Percentiles rank a stretch among this genome's conserved stretches.
phyloP scores from a whole-genome alignment of 2,888 invertebrate genomes.

The Schrankia costaestrigalis region DNA sequence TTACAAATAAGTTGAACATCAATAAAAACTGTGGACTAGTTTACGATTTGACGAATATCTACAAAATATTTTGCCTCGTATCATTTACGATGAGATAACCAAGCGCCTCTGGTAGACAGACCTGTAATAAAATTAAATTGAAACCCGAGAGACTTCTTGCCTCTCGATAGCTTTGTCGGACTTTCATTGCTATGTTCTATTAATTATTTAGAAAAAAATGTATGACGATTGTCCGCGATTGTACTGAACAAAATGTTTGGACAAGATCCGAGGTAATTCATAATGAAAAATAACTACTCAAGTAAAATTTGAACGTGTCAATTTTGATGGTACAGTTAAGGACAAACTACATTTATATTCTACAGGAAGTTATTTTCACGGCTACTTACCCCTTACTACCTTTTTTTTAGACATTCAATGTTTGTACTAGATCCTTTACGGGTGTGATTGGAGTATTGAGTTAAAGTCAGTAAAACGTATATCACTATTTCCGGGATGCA shows the following conservation, averaged over 20 bases:
- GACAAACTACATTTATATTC: neutral
- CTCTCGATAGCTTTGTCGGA: slow-evolving; percentile 34
- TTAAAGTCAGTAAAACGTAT: too few species aligned
- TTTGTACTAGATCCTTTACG: too few species aligned
- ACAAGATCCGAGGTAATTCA: slow-evolving; percentile 38
- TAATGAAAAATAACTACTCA: slow-evolving; percentile 39
- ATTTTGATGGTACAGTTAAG: slow-evolving; percentile 22
- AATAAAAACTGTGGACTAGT: slow-evolving; percentile 53
- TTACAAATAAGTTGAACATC: slow-evolving; percentile 53
- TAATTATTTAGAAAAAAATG: slow-evolving; percentile 14
- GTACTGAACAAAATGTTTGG: slow-evolving; percentile 33
- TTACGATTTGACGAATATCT: slow-evolving; percentile 54
- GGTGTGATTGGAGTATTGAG: too few species aligned
- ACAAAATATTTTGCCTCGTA: slow-evolving; percentile 36
- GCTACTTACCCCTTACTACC: too few species aligned
- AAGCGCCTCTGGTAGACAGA: slow-evolving; percentile 27
- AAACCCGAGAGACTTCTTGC: slow-evolving; percentile 23
- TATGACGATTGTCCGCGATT: slow-evolving; percentile 7
- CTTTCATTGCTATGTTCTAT: slow-evolving; percentile 28
- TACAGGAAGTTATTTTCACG: too few species aligned
- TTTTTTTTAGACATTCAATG: too few species aligned
- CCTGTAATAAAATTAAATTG: slow-evolving; percentile 36
- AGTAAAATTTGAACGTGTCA: slow-evolving; percentile 34
- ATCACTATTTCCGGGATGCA: too few species aligned
- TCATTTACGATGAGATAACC: slow-evolving; percentile 35